These are phyloP conservation scores for Cassiopea xamachana DNA, from an alignment of 30 jellyfish, hydroid and myxozoan species.

Conservation along the genomic window DNA sequence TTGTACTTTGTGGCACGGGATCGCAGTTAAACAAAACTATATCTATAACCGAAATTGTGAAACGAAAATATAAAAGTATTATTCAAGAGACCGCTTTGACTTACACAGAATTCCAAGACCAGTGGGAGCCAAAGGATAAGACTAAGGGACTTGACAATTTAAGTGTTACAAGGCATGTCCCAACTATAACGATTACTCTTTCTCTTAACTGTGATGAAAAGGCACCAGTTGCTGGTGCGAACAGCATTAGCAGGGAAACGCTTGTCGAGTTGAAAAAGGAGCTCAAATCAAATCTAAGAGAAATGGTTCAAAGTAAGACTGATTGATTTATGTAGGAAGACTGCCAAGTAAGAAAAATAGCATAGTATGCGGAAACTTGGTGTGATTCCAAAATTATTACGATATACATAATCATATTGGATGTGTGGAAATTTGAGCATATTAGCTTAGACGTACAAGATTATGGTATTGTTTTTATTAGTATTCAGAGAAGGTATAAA, in stretches of 20 bases:
- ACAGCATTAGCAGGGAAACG: slow-evolving; percentile 6
- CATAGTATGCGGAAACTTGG: too few species aligned
- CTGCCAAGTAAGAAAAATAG: background rate
- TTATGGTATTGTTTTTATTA: too few species aligned
- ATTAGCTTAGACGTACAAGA: too few species aligned
- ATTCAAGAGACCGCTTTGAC: slow-evolving; percentile 37
- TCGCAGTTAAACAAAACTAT: slow-evolving; percentile 65
- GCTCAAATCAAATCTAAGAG: slow-evolving; percentile 10
- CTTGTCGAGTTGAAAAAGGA: slow-evolving; percentile 17
- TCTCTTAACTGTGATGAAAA: background rate
- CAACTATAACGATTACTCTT: slow-evolving; percentile 50
- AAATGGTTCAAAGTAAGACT: background rate
- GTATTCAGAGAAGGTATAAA: too few species aligned
- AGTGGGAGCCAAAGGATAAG: slow-evolving; percentile 68
- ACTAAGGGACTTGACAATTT: slow-evolving; percentile 56
- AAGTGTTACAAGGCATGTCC: slow-evolving; percentile 61
- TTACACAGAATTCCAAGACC: slow-evolving; percentile 58
- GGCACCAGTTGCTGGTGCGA: background rate
- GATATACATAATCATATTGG: too few species aligned
- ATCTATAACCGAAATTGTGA: slow-evolving; percentile 61
- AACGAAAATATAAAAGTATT: slow-evolving; percentile 30
- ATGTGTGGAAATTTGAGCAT: too few species aligned
- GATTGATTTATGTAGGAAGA: background rate
- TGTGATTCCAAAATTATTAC: too few species aligned
- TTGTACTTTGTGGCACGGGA: slow-evolving; percentile 56